Conservation (phyloP, 64 coral and sea anemone genomes). For the Stichodactyla helianthus region DNA sequence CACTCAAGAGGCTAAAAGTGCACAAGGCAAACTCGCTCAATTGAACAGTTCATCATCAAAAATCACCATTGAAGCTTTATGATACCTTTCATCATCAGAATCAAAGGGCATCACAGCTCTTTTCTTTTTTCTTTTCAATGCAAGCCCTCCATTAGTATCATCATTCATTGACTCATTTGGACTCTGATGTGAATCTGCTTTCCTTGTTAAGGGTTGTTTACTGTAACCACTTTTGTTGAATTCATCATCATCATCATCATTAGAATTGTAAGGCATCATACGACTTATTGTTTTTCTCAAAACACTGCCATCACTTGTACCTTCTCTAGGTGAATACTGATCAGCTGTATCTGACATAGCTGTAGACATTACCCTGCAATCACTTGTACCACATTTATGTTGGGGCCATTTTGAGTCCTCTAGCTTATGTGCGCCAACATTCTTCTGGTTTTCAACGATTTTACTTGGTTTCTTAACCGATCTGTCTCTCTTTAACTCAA, state of each 20-base stretch:
- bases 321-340: slow-evolving; percentile 52
- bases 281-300: slow-evolving; percentile 18
- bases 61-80: background rate
- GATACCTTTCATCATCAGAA: slow-evolving; percentile 37
- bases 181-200: background rate
- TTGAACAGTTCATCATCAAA: too few relatives aligned
- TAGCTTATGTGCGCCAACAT: background rate
- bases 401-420: background rate
- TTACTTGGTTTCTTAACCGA: background rate
- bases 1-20: too few relatives aligned
- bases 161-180: background rate
- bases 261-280: background rate
- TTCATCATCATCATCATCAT: slow-evolving; percentile 6
- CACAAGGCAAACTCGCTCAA: too few relatives aligned
- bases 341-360: background rate
- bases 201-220: background rate
- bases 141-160: background rate
- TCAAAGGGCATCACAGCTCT: slow-evolving; percentile 1
- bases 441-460: background rate
- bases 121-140: background rate
- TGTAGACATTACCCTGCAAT: background rate
- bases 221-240: background rate
- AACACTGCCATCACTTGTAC: slow-evolving; percentile 72
- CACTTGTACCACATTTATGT: background rate
- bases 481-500: background rate